Conservation (phyloP, 1,140 invertebrate species). For the Harpegnathos saltator region DNA sequence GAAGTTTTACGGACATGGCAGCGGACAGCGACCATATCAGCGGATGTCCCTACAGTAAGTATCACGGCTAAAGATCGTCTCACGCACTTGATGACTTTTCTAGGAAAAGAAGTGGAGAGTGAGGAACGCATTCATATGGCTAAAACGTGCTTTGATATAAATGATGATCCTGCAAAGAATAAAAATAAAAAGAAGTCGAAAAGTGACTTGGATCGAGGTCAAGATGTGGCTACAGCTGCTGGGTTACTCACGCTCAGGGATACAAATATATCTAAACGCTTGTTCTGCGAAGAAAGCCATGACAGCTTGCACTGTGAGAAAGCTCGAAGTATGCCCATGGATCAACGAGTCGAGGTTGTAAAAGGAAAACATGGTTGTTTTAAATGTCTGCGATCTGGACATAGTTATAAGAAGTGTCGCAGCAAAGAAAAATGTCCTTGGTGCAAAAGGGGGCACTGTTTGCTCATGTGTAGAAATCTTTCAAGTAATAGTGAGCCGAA, state of each 20-base stretch:
- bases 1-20: too few species aligned
- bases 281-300: neutral
- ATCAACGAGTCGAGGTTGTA: neutral
- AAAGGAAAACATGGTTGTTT: neutral
- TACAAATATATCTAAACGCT: neutral
- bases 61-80: constrained; percentile 62
- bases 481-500: neutral
- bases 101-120: constrained; percentile 67
- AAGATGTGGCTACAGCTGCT: neutral
- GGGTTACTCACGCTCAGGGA: neutral
- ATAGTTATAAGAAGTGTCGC: neutral
- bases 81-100: constrained; percentile 67
- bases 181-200: neutral
- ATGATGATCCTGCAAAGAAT: neutral
- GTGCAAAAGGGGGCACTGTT: neutral
- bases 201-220: neutral
- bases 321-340: neutral
- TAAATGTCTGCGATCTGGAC: neutral
- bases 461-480: neutral
- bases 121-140: constrained; percentile 73
- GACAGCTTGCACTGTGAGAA: neutral
- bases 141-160: constrained; percentile 49
- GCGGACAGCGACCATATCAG: too few species aligned
- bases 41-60: too few species aligned
- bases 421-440: neutral